phyloP scores from a whole-genome alignment of 2,888 invertebrate species.

The Amphimallon solstitiale region DNA sequence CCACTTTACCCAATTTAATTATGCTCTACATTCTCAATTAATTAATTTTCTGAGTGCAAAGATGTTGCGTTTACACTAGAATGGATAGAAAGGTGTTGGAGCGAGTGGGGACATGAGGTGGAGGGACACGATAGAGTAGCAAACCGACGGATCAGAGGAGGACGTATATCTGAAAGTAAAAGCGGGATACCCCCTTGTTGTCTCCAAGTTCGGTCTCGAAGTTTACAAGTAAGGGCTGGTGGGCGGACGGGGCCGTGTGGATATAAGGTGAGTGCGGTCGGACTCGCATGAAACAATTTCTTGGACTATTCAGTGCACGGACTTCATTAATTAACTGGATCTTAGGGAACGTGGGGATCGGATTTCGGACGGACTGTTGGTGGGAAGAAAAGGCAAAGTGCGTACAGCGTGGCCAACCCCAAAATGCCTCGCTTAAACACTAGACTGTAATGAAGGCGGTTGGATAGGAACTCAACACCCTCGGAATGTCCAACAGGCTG shows the following conservation, averaged over 20 bases:
- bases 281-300: slow-evolving; percentile 45
- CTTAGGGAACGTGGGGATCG: slow-evolving; percentile 29
- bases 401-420: slow-evolving; percentile 25
- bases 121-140: not conserved
- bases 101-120: not conserved
- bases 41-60: slow-evolving; percentile 31
- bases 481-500: slow-evolving; percentile 32
- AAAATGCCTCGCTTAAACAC: slow-evolving; percentile 29
- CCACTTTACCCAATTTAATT: slow-evolving; percentile 21
- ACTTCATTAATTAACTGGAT: slow-evolving; percentile 50
- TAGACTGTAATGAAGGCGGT: slow-evolving; percentile 27
- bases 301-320: slow-evolving; percentile 40
- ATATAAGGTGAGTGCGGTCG: slow-evolving; percentile 31
- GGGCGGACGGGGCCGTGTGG: not conserved
- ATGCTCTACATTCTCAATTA: slow-evolving; percentile 21
- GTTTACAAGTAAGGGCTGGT: slow-evolving; percentile 4
- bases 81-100: slow-evolving; percentile 14
- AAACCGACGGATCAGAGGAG: no score
- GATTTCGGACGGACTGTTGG: slow-evolving; percentile 8
- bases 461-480: slow-evolving; percentile 26
- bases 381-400: slow-evolving; percentile 23
- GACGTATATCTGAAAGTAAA: not conserved
- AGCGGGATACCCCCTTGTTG: not conserved
- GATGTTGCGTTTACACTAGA: slow-evolving; percentile 19
- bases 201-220: not conserved